These are phyloP conservation scores for Onychostruthus taczanowskii DNA, from an alignment of 2,113 vertebrate genomes.

Conservation along the genomic window DNA sequence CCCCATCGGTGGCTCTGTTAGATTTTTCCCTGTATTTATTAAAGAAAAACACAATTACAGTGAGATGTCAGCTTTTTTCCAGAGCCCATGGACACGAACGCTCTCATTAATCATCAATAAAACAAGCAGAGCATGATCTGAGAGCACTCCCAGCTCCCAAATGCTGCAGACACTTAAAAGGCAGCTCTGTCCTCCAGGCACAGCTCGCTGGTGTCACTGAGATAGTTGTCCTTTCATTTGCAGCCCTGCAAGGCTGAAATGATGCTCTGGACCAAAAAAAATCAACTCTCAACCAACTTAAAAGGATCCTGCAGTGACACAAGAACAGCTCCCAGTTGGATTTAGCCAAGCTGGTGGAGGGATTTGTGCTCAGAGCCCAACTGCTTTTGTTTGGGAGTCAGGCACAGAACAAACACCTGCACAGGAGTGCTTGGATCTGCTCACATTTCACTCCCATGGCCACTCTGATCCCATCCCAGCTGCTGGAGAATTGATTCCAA, in stretches of 20 bases:
- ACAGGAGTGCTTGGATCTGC: not conserved
- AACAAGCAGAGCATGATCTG: conserved; percentile 50
- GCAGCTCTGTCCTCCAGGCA: conserved; percentile 22
- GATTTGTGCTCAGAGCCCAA: not conserved
- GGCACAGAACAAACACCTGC: not conserved
- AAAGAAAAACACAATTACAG: conserved; percentile 48
- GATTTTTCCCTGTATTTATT: conserved; percentile 12
- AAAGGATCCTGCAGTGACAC: not conserved
- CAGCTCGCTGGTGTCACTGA: not conserved
- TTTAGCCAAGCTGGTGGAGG: not conserved
- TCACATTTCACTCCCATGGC: not conserved
- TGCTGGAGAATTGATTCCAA: conserved; percentile 51
- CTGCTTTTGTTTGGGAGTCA: not conserved
- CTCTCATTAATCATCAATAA: conserved; percentile 69
- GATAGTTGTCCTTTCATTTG: conserved; percentile 29
- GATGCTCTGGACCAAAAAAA: not conserved
- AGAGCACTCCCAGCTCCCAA: not conserved
- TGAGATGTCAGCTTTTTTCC: not conserved
- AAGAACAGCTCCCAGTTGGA: not conserved
- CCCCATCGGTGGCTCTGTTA: not conserved
- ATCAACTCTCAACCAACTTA: not conserved
- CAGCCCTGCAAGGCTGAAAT: not conserved
- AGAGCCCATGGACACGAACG: not conserved
- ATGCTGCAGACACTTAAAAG: conserved; percentile 37
- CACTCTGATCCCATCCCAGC: not conserved